phyloP scores from a whole-genome alignment of 2,888 invertebrate genomes.

The Dryocosmus kuriphilus region DNA sequence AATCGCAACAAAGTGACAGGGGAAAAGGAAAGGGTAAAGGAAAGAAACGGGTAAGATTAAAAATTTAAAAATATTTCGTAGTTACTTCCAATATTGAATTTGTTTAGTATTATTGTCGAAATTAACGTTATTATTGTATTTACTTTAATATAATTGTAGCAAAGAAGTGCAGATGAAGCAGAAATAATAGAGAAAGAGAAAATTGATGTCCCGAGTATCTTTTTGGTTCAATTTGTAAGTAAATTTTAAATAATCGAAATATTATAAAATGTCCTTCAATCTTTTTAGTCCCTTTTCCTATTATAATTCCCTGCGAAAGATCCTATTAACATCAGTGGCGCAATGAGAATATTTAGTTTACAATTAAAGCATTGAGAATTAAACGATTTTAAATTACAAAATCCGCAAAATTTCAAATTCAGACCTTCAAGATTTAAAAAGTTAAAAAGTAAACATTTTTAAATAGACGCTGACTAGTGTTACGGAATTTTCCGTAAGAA shows the following conservation, averaged over 20 bases:
- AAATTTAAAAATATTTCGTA: not conserved
- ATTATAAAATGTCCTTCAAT: not conserved
- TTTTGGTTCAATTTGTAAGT: not conserved
- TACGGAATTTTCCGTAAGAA: too few species aligned
- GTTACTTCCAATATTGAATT: not conserved
- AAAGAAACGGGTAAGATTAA: not conserved
- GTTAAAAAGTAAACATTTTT: too few species aligned
- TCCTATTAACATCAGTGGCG: too few species aligned
- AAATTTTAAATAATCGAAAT: not conserved
- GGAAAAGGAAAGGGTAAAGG: not conserved
- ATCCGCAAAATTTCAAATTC: too few species aligned
- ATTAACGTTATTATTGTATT: not conserved
- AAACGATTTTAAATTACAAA: too few species aligned
- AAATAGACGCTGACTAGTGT: too few species aligned
- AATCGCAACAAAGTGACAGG: not conserved
- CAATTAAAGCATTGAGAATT: too few species aligned
- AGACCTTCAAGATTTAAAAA: too few species aligned
- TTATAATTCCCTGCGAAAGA: too few species aligned
- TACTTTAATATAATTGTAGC: not conserved
- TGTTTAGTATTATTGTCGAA: not conserved
- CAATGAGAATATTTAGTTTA: too few species aligned
- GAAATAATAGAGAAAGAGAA: not conserved
- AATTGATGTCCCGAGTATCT: not conserved
- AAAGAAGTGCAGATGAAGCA: not conserved
- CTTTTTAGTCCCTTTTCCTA: too few species aligned